Base-by-base conservation (phyloP, 2,797 vertebrate species). In the Decapterus maruadsi region DNA sequence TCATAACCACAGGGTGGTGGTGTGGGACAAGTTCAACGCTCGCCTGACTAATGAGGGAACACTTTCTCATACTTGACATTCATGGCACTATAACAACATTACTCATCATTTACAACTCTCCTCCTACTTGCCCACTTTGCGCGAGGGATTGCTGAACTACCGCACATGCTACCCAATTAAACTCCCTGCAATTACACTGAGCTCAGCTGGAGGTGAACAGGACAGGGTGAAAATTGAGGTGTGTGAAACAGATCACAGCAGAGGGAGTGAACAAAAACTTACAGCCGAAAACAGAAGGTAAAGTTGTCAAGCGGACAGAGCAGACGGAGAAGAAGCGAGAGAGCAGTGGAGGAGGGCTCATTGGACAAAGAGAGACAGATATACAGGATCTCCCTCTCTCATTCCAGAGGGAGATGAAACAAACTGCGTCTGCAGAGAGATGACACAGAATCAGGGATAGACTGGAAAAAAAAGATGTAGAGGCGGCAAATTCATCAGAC, bases 371-470 rank as follows among this genome's bases (percentile, higher is more conserved):
- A 93, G 17, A 89, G 88, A 94, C 6, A 89, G 88, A 92, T 77
- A 90, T 68, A 91, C 68, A 45, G 78, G 75, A 77, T 86, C 68
- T 77, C 84, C 76, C 87, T 77, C 85, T 89, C 78, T 86, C 80
- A 86, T 46, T 80, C 89, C 86, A 86, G 89, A 92, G 89, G 82
- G 87, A 82, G 85, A 87, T 61, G 86, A 90, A 81, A 87, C 60
- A 75, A 79, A 83, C 88, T 7, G 84, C 82, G 40, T 90, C 94
- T 94, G 93, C 88, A 89, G 88, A 90, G 80, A 85, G 67, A 89
- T 3, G 77, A 88, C 66, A 91, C 9, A 85, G 38, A 72, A 74
- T 85, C 79, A 88, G 42, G 45, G 70, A 80, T 51, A 81, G 53
- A 71, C 51, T 17, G 51, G 50, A 19, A 62, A 65, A 68, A 75